Base-by-base conservation (phyloP, 2,888 invertebrate genomes). In the Arge pagana region DNA sequence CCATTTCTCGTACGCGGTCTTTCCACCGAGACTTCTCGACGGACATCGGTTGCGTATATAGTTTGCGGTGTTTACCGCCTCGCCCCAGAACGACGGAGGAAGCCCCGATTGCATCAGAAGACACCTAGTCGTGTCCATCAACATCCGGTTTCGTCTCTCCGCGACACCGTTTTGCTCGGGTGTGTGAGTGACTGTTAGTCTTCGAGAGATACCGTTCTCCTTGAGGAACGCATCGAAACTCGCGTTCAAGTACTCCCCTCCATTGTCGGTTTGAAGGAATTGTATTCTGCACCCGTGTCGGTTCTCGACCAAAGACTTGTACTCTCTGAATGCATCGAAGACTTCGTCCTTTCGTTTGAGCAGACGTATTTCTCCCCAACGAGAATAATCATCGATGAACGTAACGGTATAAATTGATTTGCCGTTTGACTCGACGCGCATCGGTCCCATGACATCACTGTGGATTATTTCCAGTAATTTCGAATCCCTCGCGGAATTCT, bases 1-100 rank as follows among this genome's bases (percentile, higher is more conserved):
- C 53, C 61, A 53, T 11, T 11, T 28, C 31, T 63, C 63, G 40
- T 33, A n/a, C n/a, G n/a, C n/a, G n/a, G n/a, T n/a, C n/a, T n/a
- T n/a, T n/a, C n/a, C n/a, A n/a, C n/a, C n/a, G n/a, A n/a, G n/a
- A n/a, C n/a, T n/a, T n/a, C n/a, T n/a, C n/a, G n/a, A n/a, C n/a
- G n/a, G n/a, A n/a, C 60, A 48, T 19, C 67, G 39, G 43, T 74
- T 74, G 13, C 60, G 50, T 2, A 67, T 8, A 41, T 66, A 68
- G 1, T 57, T 56, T 1, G 66, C 59, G 0, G 62, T 59, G 13
- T 55, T 59, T 1, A 68, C 40, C 0, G 66, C 66, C 49, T 72
- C 71, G 0, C 61, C 64, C 49, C 41, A 13, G 42, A 35, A 8
- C 49, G 49, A n/a, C 19, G 10, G 4, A 1, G 40, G 39, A 4